Evolutionary conservation across 2,797 vertebrate genomes (phyloP).

Genomic region (Centropyge bicolor): DNA sequence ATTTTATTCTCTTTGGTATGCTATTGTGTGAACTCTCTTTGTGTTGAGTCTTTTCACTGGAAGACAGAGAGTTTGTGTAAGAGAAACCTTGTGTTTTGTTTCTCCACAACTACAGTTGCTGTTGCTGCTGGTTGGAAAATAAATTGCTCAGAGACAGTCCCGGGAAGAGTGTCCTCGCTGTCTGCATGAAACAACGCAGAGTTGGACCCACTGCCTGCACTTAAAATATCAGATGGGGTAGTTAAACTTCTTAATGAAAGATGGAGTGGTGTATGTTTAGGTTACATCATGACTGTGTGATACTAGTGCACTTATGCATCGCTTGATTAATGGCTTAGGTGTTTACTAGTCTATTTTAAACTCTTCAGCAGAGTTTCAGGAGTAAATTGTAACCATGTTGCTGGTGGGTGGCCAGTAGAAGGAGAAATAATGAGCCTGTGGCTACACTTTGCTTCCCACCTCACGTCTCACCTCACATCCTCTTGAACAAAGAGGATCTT

Average conservation of each 20-base stretch:
- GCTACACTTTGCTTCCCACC: constrained; percentile 38
- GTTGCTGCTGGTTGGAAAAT: too few relatives aligned
- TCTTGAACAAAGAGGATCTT: constrained; percentile 37
- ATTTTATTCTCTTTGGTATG: too few relatives aligned
- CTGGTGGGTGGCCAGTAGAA: constrained; percentile 37
- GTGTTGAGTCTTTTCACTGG: too few relatives aligned
- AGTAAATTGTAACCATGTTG: constrained; percentile 23
- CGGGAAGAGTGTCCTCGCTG: too few relatives aligned
- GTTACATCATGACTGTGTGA: background rate
- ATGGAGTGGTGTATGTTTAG: background rate
- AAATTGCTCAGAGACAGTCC: too few relatives aligned
- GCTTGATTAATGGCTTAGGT: constrained; percentile 7
- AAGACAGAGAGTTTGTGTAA: too few relatives aligned
- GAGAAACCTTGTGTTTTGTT: too few relatives aligned
- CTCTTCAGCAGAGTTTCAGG: background rate
- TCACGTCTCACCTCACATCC: constrained; percentile 39
- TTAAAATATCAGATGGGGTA: constrained; percentile 4
- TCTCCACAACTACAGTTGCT: too few relatives aligned
- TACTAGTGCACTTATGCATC: background rate
- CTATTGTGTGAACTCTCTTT: too few relatives aligned
- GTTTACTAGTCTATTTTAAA: constrained; percentile 31
- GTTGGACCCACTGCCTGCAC: too few relatives aligned
- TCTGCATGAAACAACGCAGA: too few relatives aligned
- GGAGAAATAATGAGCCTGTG: constrained; percentile 34
- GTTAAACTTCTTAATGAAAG: constrained; percentile 7